A percentile compares a stretch with the other conserved stretches of the same genome.
Conservation (phyloP, 2,888 invertebrate genomes). For the Agrochola circellaris region DNA sequence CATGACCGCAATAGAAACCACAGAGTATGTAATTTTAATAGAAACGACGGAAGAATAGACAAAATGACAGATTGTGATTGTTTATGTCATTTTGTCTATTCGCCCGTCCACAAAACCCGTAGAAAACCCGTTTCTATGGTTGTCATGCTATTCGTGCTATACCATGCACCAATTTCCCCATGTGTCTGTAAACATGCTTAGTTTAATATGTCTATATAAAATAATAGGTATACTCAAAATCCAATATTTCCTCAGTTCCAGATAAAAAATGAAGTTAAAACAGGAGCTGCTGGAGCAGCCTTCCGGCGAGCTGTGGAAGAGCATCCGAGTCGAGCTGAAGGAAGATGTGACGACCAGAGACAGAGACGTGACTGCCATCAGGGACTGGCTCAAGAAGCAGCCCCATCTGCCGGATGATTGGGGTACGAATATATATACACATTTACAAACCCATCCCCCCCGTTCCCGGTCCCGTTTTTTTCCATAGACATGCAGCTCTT, state of each 20-base stretch:
- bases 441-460: neutral
- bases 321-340: slow-evolving; percentile 93
- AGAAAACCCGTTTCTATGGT: no score
- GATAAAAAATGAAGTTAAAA: slow-evolving; percentile 86
- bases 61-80: no score
- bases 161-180: neutral
- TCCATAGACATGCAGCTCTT: neutral
- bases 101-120: no score
- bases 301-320: slow-evolving; percentile 92
- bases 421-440: slow-evolving; percentile 76
- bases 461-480: no score
- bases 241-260: slow-evolving; percentile 39
- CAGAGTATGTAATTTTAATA: no score
- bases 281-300: slow-evolving; percentile 92
- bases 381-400: slow-evolving; percentile 92
- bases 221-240: neutral
- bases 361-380: slow-evolving; percentile 90
- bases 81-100: no score
- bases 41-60: no score
- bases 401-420: slow-evolving; percentile 92
- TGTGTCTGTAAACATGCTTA: neutral
- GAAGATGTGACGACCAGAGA: slow-evolving; percentile 91
- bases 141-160: neutral
- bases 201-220: neutral
- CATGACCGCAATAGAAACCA: no score